Percentiles rank a stretch among this genome's conserved stretches.
phyloP scores from a whole-genome alignment of 2,113 vertebrate genomes.

The Chrysemys picta region DNA sequence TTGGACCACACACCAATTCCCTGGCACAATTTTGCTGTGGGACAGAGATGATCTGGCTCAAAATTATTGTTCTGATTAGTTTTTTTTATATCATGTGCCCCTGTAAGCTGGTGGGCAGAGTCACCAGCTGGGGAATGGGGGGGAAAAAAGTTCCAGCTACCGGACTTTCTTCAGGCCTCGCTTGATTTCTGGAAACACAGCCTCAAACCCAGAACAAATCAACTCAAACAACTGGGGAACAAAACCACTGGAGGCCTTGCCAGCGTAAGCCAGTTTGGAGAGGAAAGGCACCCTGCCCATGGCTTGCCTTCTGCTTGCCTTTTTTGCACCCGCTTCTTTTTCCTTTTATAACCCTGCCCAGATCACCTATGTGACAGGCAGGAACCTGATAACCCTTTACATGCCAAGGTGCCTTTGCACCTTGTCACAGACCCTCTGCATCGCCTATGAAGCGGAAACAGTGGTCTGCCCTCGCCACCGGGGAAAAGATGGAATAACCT shows the following conservation, averaged over 20 bases:
- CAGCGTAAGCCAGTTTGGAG: background rate
- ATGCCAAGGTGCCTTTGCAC: background rate
- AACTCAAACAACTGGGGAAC: background rate
- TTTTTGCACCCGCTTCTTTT: background rate
- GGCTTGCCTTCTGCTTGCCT: background rate
- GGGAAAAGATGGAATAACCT: background rate
- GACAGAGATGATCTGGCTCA: background rate
- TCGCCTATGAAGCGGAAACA: background rate
- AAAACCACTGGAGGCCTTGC: background rate
- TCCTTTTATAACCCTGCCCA: background rate
- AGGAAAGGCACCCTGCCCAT: background rate
- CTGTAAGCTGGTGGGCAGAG: background rate
- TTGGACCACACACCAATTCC: constrained; percentile 4
- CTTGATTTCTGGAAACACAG: background rate
- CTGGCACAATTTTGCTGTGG: constrained; percentile 11
- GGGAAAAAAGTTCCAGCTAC: constrained; percentile 44
- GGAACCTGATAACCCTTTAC: background rate
- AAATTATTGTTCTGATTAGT: constrained; percentile 22
- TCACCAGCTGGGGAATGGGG: background rate
- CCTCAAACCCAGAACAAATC: background rate
- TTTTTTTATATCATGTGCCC: background rate
- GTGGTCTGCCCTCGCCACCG: background rate
- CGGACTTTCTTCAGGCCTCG: constrained; percentile 38
- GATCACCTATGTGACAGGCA: background rate
- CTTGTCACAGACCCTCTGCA: background rate